These are phyloP conservation scores for Mimachlamys varia DNA, from an alignment of 2,888 invertebrate species.

Conservation along the genomic window DNA sequence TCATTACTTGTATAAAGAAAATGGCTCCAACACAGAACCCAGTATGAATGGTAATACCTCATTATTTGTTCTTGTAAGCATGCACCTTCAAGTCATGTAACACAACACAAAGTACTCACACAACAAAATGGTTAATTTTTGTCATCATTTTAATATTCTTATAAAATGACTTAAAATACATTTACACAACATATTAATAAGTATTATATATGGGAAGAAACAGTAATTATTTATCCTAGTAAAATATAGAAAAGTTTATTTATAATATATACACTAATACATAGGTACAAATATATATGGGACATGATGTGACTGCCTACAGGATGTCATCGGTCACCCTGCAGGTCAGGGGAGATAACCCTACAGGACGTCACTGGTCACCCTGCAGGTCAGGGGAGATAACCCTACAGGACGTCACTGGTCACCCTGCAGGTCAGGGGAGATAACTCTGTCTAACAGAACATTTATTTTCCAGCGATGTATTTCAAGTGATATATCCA, in stretches of 20 bases:
- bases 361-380: background rate
- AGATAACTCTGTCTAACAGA: no score
- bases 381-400: background rate
- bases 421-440: no score
- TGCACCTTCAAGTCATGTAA: no score
- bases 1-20: no score
- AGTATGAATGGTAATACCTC: no score
- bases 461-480: no score
- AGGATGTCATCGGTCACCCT: background rate
- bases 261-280: constrained; percentile 16
- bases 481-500: no score
- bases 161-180: constrained; percentile 23
- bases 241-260: constrained; percentile 29
- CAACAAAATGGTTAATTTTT: background rate
- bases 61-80: no score
- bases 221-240: constrained; percentile 31
- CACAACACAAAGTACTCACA: background rate
- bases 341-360: background rate
- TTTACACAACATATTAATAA: constrained; percentile 10
- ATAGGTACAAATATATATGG: background rate
- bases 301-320: background rate
- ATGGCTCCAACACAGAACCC: no score
- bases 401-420: background rate
- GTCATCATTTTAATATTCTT: constrained; percentile 33
- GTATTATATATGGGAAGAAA: constrained; percentile 19